These are phyloP conservation scores for Apteryx mantelli DNA, from an alignment of 2,113 vertebrate species.

Conservation along the genomic window DNA sequence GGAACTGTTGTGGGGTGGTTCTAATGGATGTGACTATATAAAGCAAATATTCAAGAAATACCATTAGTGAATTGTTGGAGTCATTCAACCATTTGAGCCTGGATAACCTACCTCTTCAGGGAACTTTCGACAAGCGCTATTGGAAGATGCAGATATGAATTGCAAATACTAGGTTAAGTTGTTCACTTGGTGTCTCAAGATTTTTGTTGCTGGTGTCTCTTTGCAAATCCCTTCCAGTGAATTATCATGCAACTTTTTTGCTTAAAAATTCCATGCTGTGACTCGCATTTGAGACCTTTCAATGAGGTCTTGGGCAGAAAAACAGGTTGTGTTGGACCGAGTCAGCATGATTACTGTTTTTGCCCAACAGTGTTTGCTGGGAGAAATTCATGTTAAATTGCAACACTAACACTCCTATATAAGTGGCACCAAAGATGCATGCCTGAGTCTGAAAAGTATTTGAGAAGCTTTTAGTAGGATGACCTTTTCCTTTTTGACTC, in stretches of 20 bases:
- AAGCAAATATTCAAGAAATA: background rate
- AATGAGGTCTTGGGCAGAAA: background rate
- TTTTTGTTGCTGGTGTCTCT: background rate
- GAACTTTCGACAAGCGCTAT: background rate
- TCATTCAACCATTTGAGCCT: background rate
- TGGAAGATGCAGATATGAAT: background rate
- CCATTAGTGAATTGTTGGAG: background rate
- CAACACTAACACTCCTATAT: background rate
- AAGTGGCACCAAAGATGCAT: background rate
- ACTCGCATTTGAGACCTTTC: background rate
- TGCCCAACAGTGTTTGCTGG: background rate
- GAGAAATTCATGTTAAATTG: background rate
- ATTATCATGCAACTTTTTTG: background rate
- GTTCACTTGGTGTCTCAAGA: background rate
- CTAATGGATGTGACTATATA: background rate
- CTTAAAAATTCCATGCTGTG: background rate
- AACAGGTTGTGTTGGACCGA: background rate
- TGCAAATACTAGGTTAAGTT: background rate
- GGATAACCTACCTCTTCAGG: background rate
- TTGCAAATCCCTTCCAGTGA: background rate
- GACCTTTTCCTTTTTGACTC: background rate
- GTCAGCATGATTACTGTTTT: background rate
- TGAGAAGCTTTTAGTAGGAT: background rate
- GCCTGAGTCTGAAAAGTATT: background rate
- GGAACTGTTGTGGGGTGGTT: background rate